A percentile compares a stretch with the other conserved stretches of the same genome.
These are phyloP conservation scores for Clarias batrachus DNA, from an alignment of 2,113 vertebrate species.

Conservation along the genomic window DNA sequence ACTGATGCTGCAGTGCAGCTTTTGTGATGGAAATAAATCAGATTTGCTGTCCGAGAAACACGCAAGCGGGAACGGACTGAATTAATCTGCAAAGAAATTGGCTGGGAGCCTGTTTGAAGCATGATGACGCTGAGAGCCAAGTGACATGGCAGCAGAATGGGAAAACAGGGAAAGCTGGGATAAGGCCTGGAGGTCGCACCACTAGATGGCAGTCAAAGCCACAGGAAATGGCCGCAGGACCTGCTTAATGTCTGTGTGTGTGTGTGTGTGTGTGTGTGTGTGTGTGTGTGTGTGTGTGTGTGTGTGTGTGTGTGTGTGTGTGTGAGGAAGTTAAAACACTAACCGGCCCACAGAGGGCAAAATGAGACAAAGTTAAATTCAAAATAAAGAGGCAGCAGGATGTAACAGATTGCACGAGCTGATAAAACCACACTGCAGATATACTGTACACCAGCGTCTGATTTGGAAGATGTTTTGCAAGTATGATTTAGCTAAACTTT, in stretches of 20 bases:
- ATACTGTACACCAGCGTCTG: constrained; percentile 36
- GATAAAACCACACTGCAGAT: constrained; percentile 52
- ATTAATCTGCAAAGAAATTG: constrained; percentile 45
- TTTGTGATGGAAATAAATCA: constrained; percentile 50
- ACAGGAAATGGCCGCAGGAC: constrained; percentile 37
- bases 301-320: background rate
- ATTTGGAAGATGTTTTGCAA: background rate
- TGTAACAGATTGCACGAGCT: constrained; percentile 71
- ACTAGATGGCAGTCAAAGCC: constrained; percentile 66
- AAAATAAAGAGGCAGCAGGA: constrained; percentile 66
- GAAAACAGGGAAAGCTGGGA: constrained; percentile 50
- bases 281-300: background rate
- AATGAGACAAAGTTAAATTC: constrained; percentile 64
- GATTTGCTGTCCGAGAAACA: constrained; percentile 31
- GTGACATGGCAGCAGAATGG: background rate
- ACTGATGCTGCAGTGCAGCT: constrained; percentile 48
- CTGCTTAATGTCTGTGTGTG: background rate
- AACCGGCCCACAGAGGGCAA: constrained; percentile 64
- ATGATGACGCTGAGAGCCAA: constrained; percentile 12
- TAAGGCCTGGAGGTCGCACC: constrained; percentile 43
- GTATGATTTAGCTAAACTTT: background rate
- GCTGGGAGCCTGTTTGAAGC: constrained; percentile 22
- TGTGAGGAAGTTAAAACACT: constrained; percentile 22
- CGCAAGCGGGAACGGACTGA: constrained; percentile 38
- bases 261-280: background rate